Conservation (phyloP, 2,113 vertebrate species). For the Phaethornis superciliosus region DNA sequence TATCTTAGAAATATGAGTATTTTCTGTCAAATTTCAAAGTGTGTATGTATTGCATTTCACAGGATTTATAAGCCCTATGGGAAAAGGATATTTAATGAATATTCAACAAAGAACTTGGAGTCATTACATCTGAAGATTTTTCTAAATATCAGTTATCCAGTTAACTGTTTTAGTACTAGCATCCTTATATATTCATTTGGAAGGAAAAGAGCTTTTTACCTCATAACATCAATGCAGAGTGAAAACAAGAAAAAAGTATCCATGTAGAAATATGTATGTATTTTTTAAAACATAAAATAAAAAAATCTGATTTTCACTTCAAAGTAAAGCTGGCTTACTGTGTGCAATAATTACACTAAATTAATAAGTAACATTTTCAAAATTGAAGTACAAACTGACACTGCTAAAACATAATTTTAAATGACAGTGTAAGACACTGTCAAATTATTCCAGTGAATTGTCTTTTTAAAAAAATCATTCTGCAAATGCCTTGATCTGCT, state of each 20-base stretch:
- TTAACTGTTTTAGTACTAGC: conserved; percentile 69
- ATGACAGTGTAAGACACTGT: neutral
- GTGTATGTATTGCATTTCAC: conserved; percentile 68
- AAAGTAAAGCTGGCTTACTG: neutral
- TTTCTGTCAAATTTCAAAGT: conserved; percentile 80
- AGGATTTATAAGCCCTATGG: conserved; percentile 73
- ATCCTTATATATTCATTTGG: conserved; percentile 52
- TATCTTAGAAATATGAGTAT: conserved; percentile 78
- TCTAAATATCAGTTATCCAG: conserved; percentile 70
- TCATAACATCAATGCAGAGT: neutral
- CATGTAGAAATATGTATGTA: neutral
- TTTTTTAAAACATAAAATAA: neutral
- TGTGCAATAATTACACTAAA: neutral
- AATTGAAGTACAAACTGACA: neutral
- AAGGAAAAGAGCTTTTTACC: conserved; percentile 46
- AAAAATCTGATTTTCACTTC: neutral
- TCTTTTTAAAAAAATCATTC: neutral
- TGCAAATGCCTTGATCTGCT: conserved; percentile 19
- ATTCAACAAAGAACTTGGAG: conserved; percentile 76
- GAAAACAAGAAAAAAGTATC: neutral
- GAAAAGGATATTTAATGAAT: conserved; percentile 80
- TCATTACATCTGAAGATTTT: conserved; percentile 73
- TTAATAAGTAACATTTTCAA: conserved; percentile 40
- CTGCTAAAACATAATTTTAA: conserved; percentile 26
- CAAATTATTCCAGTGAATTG: neutral